Evolutionary conservation across 2,797 vertebrate species (phyloP), one percentile per base, ranked within the genome.

Genomic region (Chrysocyon brachyurus): DNA sequence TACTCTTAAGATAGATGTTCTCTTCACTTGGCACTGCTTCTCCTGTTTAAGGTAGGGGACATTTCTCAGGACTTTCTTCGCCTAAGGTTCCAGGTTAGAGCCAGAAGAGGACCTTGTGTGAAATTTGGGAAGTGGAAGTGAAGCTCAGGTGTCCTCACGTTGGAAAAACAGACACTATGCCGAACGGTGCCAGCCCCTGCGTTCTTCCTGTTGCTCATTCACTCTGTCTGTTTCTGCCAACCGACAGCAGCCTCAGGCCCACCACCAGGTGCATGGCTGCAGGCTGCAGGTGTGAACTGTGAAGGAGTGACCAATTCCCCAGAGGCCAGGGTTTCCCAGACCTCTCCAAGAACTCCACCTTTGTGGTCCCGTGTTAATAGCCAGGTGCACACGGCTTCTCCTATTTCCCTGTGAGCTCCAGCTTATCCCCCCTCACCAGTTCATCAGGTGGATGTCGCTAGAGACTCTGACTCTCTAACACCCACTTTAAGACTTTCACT

Each of bases 151-250:
- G 31, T 8, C 7, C 14, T 66, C 8, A 10, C 21, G 1, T 0
- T 33, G 49, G 2, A 7, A 59, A 28, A 52, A 14, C 17, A 79
- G 54, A 21, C 12, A 6, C 0, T 0, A 36, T 12, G 19, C 33
- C 1, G 10, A 31, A 6, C 0, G 26, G 2, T 7, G n/a, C 8
- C 15, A 2, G 33, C 15, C 11, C 19, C 31, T 49, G 24, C 12
- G 12, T 0, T 21, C 63, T 19, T 52, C 17, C 91, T 82, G 0
- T 33, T 78, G n/a, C 49, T 63, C 12, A 1, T 17, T 22, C 5
- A 17, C 5, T 16, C 83, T 54, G 33, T 16, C 79, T 54, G 33
- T 46, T 6, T 93, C 63, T 90, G 22, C 36, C 46, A 36, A 22
- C 14, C 49, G 64, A 26, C 0, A 46, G 16, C 5, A 26, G 22